Evolutionary conservation across 2,888 invertebrate genomes (phyloP), one percentile per base, ranked within the genome.

Genomic region (Nephrocerus scutellatus): DNA sequence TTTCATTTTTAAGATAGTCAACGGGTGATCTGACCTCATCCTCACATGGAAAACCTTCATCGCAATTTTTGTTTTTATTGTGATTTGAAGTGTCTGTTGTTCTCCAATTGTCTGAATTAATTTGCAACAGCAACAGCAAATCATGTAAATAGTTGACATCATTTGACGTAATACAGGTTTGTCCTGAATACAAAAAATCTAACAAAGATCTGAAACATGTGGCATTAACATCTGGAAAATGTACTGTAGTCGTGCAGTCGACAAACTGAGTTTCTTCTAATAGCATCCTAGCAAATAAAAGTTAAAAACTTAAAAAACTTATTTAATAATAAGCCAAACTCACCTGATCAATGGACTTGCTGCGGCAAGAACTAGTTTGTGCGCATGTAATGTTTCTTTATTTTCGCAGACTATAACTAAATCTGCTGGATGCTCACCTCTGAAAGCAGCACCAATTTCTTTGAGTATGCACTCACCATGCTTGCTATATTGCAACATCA

Each of bases 401-500:
- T 85, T 85, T 68, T 86, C 85, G 69, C 88, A 88, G 51, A 87
- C 80, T 63, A 89, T 79, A 62, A 83, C 81, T 71, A 89, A 77
- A 73, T 89, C 88, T 44, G 87, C 84, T 71, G 83, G 86, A 70
- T 84, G 80, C 68, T 87, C 85, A 53, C 85, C 86, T 58, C 82
- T 77, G 74, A 85, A 87, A 76, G 88, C 88, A 63, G 85, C 84
- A 64, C 84, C 83, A 67, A 88, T 84, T 75, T 88, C 88, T 71
- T 84, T 86, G 70, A 85, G 82, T 75, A 89, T 83, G 73, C 87
- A 87, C 73, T 86, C 86, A 76, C 85, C 86, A 77, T 88, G 88
- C 76, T 88, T 88, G 75, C 87, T 87, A 74, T 89, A 88, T 74
- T 88, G 87, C 73, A 89, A 80, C 68, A 88, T 88, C 74, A 89